phyloP scores from a whole-genome alignment of 2,888 invertebrate species.

The Folsomia candida region DNA sequence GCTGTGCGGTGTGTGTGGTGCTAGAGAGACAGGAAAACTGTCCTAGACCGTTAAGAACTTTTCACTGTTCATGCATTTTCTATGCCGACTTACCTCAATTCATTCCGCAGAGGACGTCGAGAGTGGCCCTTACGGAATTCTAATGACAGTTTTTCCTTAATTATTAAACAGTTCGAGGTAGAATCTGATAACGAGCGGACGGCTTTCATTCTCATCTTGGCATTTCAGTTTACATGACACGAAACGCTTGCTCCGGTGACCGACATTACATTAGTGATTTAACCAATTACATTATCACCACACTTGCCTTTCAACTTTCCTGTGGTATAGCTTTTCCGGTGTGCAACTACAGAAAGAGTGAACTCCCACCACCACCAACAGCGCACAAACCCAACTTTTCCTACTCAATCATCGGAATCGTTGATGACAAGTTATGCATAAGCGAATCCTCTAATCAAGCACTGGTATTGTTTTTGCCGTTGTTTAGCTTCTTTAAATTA shows the following conservation, averaged over 20 bases:
- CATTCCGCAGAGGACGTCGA: not conserved
- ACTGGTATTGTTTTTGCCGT: too few species aligned
- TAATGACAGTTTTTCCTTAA: not conserved
- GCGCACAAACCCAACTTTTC: too few species aligned
- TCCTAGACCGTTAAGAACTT: not conserved
- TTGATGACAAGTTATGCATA: too few species aligned
- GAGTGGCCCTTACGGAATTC: constrained; percentile 1
- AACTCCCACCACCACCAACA: too few species aligned
- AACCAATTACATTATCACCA: constrained; percentile 1
- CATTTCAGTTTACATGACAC: not conserved
- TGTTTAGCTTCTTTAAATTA: too few species aligned
- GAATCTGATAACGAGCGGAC: not conserved
- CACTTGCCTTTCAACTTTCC: not conserved
- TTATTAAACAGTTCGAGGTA: constrained; percentile 5
- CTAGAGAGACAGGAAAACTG: not conserved
- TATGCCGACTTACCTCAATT: not conserved
- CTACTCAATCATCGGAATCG: too few species aligned
- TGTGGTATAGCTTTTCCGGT: not conserved
- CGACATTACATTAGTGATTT: constrained; percentile 6
- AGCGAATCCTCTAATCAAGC: too few species aligned
- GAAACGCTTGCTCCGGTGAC: not conserved
- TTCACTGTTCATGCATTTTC: not conserved
- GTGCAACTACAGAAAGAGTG: too few species aligned
- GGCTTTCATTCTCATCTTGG: not conserved
- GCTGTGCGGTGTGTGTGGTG: not conserved